These are phyloP conservation scores for Platyscapa corneri DNA, from an alignment of 1,140 invertebrate genomes.

Conservation along the genomic window DNA sequence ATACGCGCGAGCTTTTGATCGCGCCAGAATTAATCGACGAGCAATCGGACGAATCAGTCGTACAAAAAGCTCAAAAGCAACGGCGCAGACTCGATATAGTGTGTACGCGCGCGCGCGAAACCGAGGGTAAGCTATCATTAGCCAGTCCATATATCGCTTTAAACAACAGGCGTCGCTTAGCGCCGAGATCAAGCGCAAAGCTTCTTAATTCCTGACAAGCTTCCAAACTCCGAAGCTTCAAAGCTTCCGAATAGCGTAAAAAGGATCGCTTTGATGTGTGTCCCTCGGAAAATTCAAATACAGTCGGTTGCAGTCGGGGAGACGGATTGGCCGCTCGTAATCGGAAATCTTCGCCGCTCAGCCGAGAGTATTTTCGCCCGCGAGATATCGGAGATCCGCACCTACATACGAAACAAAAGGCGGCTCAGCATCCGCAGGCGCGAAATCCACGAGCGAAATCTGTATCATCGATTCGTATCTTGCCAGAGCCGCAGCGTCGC, in stretches of 20 bases:
- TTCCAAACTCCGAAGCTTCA: too few species aligned
- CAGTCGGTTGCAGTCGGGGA: too few species aligned
- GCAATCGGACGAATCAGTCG: too few species aligned
- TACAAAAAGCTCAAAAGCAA: too few species aligned
- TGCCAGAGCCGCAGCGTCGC: not conserved
- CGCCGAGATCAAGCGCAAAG: not conserved
- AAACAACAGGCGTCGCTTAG: not conserved
- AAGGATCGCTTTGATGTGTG: not conserved
- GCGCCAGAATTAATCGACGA: too few species aligned
- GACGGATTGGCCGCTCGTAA: not conserved
- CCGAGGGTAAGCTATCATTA: not conserved
- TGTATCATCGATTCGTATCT: conserved; percentile 35
- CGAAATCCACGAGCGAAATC: not conserved
- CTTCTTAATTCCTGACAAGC: not conserved
- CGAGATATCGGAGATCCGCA: not conserved
- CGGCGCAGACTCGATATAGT: too few species aligned
- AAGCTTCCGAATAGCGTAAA: not conserved
- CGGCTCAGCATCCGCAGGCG: not conserved
- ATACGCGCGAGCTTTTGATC: too few species aligned
- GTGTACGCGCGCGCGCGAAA: too few species aligned
- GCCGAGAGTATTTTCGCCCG: not conserved
- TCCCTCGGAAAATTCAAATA: not conserved
- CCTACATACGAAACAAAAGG: conserved; percentile 22
- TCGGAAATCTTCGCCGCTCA: not conserved
- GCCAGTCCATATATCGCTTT: not conserved